Evolutionary conservation across 2,797 vertebrate genomes (phyloP), one percentile per base, ranked within the genome.

Genomic region (Sebastes wilsoni): DNA sequence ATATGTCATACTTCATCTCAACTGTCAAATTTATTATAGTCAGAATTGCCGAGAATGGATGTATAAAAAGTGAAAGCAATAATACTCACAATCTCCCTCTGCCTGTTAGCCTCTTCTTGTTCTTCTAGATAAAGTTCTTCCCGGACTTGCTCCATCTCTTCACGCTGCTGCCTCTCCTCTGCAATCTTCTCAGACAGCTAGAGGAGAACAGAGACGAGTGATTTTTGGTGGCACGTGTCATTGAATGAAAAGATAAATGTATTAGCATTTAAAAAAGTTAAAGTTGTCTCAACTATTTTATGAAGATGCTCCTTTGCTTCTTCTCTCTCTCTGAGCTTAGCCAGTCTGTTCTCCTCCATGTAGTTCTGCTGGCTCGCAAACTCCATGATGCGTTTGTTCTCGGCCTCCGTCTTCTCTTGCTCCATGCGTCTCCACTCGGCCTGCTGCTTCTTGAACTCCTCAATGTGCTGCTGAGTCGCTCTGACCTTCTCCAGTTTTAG

Each of bases 401-500:
- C 98, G 4, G 96, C 97, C 83, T 99, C 98, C 92, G 96, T 96
- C 92, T 96, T 97, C 72, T 97, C 96, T 25, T 72, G 92, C 91
- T 98, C 97, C 95, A 96, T 94, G 79, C 80, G 93, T 78, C 93
- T 96, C 97, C 97, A 98, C 32, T 96, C 80, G 0, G 92, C 94
- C 87, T 96, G 97, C 79, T 97, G 94, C 80, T 89, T 96, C 92
- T 97, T 95, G 89, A 98, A 99, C 79, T 98, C 97, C 62, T 98
- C 96, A 56, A 97, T 96, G 61, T 97, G 94, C 49, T 89, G 90
- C 88, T 96, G 96, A 72, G 93, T 97, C 85, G 96, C 95, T 83
- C 79, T 92, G 79, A 95, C 94, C 94, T 97, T 99, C 85, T 98
- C 96, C 87, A 99, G 82, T 70, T 95, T 98, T 56, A 95, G 87